Conservation (phyloP, 1,140 invertebrate genomes). For the Drosophila albomicans region DNA sequence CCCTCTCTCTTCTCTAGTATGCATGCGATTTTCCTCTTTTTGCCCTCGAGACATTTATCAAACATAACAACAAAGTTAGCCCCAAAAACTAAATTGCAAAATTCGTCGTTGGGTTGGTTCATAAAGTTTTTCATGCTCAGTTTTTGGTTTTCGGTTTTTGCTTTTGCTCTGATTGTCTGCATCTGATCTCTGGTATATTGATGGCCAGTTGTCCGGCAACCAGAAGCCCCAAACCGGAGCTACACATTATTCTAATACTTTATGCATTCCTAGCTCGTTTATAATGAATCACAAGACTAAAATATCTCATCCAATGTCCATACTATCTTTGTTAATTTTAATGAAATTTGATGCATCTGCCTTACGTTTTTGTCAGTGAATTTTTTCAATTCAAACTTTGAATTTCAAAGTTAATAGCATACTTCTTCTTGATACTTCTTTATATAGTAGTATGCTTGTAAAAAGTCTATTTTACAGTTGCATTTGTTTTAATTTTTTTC, state of each 20-base stretch:
- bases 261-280: slow-evolving; percentile 12
- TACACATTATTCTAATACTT: not conserved
- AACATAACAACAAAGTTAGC: slow-evolving; percentile 35
- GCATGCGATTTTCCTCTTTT: slow-evolving; percentile 16
- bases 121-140: slow-evolving; percentile 9
- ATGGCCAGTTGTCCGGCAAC: not conserved
- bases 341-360: no score
- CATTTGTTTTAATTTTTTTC: no score
- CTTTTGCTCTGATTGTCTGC: slow-evolving; percentile 5
- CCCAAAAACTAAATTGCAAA: slow-evolving; percentile 5
- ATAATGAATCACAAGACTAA: not conserved
- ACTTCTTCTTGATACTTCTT: no score
- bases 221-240: not conserved
- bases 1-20: not conserved
- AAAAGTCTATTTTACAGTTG: no score
- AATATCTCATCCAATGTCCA: no score
- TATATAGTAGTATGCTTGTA: no score
- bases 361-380: no score
- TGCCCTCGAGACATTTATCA: slow-evolving; percentile 31
- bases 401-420: no score
- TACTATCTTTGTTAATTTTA: no score
- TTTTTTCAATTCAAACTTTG: no score
- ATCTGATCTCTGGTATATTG: slow-evolving; percentile 11
- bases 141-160: not conserved
- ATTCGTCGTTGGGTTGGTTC: slow-evolving; percentile 14